Conservation (phyloP, 2,113 vertebrate genomes). For the Aldabrachelys gigantea region DNA sequence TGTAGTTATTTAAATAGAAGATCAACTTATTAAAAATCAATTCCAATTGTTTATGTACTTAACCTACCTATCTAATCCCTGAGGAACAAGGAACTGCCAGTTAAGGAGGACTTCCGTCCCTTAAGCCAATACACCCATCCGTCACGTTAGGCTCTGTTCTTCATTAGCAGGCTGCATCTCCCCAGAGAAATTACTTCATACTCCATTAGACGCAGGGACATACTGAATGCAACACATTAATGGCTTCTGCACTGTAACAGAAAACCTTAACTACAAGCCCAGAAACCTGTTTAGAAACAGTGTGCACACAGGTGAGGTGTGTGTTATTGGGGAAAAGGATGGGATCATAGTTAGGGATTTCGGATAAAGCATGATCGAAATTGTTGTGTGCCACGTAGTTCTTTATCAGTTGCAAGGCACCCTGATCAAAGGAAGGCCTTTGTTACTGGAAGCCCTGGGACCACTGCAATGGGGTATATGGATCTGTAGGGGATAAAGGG, state of each 20-base stretch:
- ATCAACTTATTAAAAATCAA: not conserved
- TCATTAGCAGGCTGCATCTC: not conserved
- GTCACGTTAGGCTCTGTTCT: no score
- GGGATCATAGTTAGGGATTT: not conserved
- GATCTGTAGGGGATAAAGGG: no score
- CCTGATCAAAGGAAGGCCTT: no score
- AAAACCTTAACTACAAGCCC: not conserved
- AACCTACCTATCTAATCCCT: not conserved
- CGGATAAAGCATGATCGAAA: not conserved
- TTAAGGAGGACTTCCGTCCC: not conserved
- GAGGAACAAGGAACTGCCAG: not conserved
- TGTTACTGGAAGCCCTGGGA: no score
- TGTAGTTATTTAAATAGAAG: not conserved
- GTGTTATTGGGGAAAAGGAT: not conserved
- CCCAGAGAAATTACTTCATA: not conserved
- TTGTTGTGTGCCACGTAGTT: not conserved
- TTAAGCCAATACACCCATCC: not conserved
- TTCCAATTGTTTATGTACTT: not conserved
- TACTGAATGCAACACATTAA: no score
- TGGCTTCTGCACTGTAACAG: no score
- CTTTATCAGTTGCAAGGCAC: not conserved
- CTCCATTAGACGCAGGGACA: no score
- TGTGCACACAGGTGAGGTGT: not conserved
- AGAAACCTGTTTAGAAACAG: not conserved
- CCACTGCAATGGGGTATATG: no score